These are phyloP conservation scores for Mythimna albipuncta DNA, from an alignment of 2,888 invertebrate species.

Conservation along the genomic window DNA sequence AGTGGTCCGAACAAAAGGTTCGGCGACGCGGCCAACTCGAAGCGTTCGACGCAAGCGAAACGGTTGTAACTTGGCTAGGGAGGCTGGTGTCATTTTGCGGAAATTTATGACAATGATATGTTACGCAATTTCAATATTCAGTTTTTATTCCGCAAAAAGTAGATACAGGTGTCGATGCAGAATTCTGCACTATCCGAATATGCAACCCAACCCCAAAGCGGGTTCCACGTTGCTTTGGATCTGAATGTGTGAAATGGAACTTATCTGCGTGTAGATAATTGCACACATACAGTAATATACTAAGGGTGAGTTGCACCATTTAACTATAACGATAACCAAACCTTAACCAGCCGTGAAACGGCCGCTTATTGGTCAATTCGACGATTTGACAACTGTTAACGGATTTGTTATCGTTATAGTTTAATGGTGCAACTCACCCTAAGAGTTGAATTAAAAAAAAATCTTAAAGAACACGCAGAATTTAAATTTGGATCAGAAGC, in stretches of 20 bases:
- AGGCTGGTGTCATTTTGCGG: background rate
- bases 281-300: background rate
- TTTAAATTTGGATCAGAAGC: background rate
- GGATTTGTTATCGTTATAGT: no score
- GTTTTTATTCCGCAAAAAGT: background rate
- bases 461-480: background rate
- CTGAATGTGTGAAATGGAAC: background rate
- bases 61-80: no score
- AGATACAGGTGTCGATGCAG: background rate
- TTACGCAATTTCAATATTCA: background rate
- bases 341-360: no score
- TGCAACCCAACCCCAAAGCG: background rate
- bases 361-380: no score
- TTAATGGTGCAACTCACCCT: no score
- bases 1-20: no score
- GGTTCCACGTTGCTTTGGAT: background rate
- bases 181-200: background rate
- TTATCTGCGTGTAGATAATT: background rate
- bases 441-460: no score
- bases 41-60: no score
- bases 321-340: no score
- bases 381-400: no score
- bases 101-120: background rate
- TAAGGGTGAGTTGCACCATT: background rate
- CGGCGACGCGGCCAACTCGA: no score